These are phyloP conservation scores for Diplodus puntazzo DNA, from an alignment of 2,797 vertebrate genomes.

Conservation along the genomic window DNA sequence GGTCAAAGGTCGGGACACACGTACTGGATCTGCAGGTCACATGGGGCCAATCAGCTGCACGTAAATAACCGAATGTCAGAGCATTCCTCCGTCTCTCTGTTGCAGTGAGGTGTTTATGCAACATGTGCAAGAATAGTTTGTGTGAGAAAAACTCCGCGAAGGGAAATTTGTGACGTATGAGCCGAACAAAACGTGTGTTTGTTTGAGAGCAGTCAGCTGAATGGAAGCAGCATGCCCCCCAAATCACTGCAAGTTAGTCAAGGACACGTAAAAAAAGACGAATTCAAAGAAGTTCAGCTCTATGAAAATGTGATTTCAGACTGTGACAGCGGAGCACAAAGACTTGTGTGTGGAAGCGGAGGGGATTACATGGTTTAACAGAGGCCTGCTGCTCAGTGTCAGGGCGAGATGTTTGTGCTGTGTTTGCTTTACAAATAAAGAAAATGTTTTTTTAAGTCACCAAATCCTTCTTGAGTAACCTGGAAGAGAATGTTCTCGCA, in stretches of 20 bases:
- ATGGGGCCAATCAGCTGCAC: not conserved
- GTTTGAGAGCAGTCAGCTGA: slow-evolving; percentile 70
- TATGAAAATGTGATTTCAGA: slow-evolving; percentile 58
- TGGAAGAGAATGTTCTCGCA: too few species aligned
- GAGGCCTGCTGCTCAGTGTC: not conserved
- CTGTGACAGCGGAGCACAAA: slow-evolving; percentile 38
- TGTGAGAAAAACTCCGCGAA: slow-evolving; percentile 40
- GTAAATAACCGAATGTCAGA: not conserved
- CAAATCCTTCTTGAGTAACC: not conserved
- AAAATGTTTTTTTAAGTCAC: not conserved
- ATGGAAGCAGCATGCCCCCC: slow-evolving; percentile 20
- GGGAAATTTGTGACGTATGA: slow-evolving; percentile 44
- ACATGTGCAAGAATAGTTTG: not conserved
- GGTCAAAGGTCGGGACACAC: not conserved
- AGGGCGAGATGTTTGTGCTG: not conserved
- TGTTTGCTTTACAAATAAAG: not conserved
- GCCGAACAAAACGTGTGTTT: slow-evolving; percentile 62
- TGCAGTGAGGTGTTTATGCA: not conserved
- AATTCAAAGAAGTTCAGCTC: slow-evolving; percentile 25
- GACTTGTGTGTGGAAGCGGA: slow-evolving; percentile 39
- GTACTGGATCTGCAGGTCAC: not conserved
- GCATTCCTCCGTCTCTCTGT: not conserved
- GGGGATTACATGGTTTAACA: slow-evolving; percentile 7
- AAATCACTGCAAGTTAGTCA: slow-evolving; percentile 50
- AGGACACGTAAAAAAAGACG: slow-evolving; percentile 29